These are phyloP conservation scores for Alectura lathami DNA, from an alignment of 2,113 vertebrate genomes.

Conservation along the genomic window DNA sequence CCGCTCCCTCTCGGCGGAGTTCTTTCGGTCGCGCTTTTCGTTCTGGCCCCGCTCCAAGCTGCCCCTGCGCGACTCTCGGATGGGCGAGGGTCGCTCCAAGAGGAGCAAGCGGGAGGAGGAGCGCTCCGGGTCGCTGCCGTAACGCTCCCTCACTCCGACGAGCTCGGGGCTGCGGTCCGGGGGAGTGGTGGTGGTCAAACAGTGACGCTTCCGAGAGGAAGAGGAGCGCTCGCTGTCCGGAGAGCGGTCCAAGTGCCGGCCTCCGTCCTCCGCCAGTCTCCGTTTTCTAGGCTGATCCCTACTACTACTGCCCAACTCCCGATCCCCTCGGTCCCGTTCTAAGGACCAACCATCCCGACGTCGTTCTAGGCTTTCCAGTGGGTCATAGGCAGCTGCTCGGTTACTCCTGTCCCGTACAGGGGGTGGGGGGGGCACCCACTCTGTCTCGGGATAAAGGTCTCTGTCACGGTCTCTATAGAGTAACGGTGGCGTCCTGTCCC, in stretches of 20 bases:
- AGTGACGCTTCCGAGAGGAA: slow-evolving; percentile 84
- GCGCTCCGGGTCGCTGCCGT: slow-evolving; percentile 89
- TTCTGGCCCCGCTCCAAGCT: slow-evolving; percentile 84
- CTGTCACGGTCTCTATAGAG: slow-evolving; percentile 92
- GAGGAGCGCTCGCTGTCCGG: slow-evolving; percentile 91
- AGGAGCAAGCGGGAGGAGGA: slow-evolving; percentile 77
- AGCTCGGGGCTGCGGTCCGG: slow-evolving; percentile 92
- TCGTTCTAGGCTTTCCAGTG: slow-evolving; percentile 91
- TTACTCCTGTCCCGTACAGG: slow-evolving; percentile 87
- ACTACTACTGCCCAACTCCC: slow-evolving; percentile 76
- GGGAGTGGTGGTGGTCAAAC: slow-evolving; percentile 77
- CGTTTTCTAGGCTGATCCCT: slow-evolving; percentile 90
- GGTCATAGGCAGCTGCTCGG: slow-evolving; percentile 84
- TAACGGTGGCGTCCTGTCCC: slow-evolving; percentile 92
- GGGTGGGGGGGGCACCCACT: slow-evolving; percentile 88
- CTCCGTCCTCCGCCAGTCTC: slow-evolving; percentile 85
- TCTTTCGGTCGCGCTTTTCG: slow-evolving; percentile 81
- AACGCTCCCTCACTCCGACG: slow-evolving; percentile 87
- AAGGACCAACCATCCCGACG: slow-evolving; percentile 94
- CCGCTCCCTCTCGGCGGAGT: slow-evolving; percentile 81
- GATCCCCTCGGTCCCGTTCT: slow-evolving; percentile 86
- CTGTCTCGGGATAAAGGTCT: slow-evolving; percentile 89
- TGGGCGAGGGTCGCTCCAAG: slow-evolving; percentile 84
- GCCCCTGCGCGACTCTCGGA: slow-evolving; percentile 80
- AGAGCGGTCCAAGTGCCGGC: slow-evolving; percentile 90